Conservation (phyloP, 2,888 invertebrate genomes). For the Frankliniella fusca region DNA sequence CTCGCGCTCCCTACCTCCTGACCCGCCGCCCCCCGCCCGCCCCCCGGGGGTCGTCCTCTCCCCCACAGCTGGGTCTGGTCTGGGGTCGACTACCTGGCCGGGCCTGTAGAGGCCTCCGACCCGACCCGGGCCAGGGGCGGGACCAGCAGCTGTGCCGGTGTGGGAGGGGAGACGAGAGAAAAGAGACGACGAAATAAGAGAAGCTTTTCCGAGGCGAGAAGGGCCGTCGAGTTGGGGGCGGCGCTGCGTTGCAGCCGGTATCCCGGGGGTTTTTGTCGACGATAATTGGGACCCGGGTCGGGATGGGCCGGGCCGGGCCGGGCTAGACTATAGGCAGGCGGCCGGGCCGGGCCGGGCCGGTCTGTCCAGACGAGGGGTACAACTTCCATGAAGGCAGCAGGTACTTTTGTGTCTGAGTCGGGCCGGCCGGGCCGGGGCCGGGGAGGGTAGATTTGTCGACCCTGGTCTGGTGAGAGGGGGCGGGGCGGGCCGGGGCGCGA, state of each 20-base stretch:
- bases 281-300: constrained; percentile 3
- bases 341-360: not conserved
- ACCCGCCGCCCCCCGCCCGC: not conserved
- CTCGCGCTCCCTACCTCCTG: not conserved
- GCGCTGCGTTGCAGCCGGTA: not conserved
- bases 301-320: not conserved
- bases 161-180: not conserved
- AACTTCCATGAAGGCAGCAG: not conserved
- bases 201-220: not conserved
- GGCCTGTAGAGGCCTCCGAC: not conserved
- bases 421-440: not conserved
- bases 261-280: constrained; percentile 11
- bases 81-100: not conserved
- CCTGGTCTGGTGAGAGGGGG: not conserved
- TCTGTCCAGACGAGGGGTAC: not conserved
- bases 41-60: not conserved
- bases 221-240: not conserved
- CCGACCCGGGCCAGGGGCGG: not conserved
- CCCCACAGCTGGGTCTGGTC: not conserved
- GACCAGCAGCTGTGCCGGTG: not conserved
- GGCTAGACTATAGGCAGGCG: too few relatives aligned
- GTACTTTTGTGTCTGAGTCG: not conserved
- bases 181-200: constrained; percentile 15
- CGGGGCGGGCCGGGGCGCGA: too few relatives aligned
- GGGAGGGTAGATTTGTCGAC: not conserved